Conservation (phyloP, 1,140 invertebrate genomes). For the Neuroterus valhalla region DNA sequence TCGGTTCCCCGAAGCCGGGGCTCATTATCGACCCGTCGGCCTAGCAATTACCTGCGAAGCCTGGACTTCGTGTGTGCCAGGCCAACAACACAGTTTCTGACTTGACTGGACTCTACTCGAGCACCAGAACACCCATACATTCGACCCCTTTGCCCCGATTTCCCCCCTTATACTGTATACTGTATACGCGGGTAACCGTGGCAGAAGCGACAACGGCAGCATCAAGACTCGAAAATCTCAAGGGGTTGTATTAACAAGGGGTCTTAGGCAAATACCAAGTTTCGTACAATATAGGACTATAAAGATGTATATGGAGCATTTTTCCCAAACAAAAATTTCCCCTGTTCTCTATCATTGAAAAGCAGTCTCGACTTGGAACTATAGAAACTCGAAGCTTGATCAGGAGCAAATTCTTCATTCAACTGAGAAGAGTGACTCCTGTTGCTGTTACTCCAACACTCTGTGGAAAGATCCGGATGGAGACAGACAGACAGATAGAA, state of each 20-base stretch:
- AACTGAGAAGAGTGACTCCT: slow-evolving; percentile 36
- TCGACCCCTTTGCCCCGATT: slow-evolving; percentile 30
- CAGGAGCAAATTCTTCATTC: too few species aligned
- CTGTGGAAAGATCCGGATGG: slow-evolving; percentile 30
- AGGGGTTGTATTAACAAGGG: too few species aligned
- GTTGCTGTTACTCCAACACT: slow-evolving; percentile 42
- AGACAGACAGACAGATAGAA: slow-evolving; percentile 40
- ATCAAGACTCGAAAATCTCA: slow-evolving; percentile 40
- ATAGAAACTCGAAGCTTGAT: too few species aligned
- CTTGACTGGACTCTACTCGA: slow-evolving; percentile 43
- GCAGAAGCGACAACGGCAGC: slow-evolving; percentile 45
- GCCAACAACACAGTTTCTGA: slow-evolving; percentile 55
- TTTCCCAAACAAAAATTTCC: too few species aligned
- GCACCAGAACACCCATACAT: slow-evolving; percentile 39
- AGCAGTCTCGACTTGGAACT: too few species aligned
- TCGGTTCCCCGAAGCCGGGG: slow-evolving; percentile 75
- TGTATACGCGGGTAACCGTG: slow-evolving; percentile 36
- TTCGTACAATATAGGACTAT: too few species aligned
- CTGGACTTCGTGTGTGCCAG: slow-evolving; percentile 58
- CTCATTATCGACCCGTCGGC: slow-evolving; percentile 76
- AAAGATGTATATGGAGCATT: too few species aligned
- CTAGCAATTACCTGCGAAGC: slow-evolving; percentile 75
- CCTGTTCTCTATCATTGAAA: too few species aligned
- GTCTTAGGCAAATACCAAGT: too few species aligned
- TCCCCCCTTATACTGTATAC: neutral